Base-by-base conservation (phyloP, 2,888 invertebrate genomes). In the Caprella mutica region DNA sequence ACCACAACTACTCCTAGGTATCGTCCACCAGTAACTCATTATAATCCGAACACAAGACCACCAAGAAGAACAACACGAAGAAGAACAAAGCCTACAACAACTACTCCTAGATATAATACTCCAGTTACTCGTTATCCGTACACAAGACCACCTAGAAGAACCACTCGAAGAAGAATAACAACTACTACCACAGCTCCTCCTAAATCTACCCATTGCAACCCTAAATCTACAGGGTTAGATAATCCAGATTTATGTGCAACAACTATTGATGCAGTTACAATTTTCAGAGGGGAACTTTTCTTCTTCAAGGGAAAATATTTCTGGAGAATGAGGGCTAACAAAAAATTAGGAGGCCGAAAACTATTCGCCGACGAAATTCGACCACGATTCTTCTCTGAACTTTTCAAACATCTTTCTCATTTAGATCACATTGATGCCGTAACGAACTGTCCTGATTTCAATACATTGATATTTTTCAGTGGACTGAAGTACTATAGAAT, bases 261-360 rank as follows among this genome's bases (percentile, higher is more conserved):
- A 5, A 81, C 78, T 63, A 91, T 92, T 69, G 94, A 96, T 73
- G 91, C 94, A 29, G 84, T 93, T 62, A 84, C 92, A 38, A 81
- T 92, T 61, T 88, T 94, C 67, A 79, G 93, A 43, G 76, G 81
- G 35, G 92, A 94, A 73, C 78, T 91, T 2, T 94, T 91, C 35
- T 58, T 65, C 40, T 65, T 65, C 50, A 58, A 53, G 23, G 59
- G 46, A 8, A 80, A 87, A 84, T 90, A 85, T 73, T 83, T 91
- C 67, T 96, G 94, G 93, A 81, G 93, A 71, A 82, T 91, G 69
- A n/a, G n/a, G n/a, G n/a, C n/a, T n/a, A n/a, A n/a, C n/a, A n/a
- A n/a, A 24, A 26, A 5, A 17, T 23, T 1, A 19, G 12, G 3
- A 44, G 52, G n/a, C n/a, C n/a, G n/a, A n/a, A n/a, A n/a, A n/a